phyloP scores from a whole-genome alignment of 2,888 invertebrate species.

The Agriopis marginaria region DNA sequence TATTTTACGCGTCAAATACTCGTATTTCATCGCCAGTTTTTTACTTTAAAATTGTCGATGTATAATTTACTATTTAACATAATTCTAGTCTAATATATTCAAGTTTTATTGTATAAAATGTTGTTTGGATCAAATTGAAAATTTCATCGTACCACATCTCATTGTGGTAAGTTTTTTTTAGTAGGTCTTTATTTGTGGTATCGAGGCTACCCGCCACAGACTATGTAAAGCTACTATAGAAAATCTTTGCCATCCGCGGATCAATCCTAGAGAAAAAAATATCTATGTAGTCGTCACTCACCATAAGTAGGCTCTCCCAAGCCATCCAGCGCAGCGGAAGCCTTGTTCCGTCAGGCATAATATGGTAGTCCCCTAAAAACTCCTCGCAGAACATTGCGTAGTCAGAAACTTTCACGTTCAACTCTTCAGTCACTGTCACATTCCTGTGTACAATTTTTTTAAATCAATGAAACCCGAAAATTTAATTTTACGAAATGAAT shows the following conservation, averaged over 20 bases:
- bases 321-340: conserved; percentile 97
- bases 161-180: too few species aligned
- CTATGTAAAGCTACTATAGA: too few species aligned
- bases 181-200: background rate
- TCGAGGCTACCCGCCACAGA: too few species aligned
- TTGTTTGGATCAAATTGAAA: too few species aligned
- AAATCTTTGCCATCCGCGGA: too few species aligned
- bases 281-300: conserved; percentile 66
- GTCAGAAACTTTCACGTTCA: conserved; percentile 93
- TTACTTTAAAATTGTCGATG: too few species aligned
- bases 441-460: conserved; percentile 86
- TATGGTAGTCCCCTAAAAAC: conserved; percentile 93
- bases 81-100: too few species aligned
- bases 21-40: too few species aligned
- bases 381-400: conserved; percentile 94
- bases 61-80: too few species aligned
- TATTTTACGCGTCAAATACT: too few species aligned
- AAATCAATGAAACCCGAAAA: background rate
- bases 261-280: background rate
- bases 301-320: conserved; percentile 94
- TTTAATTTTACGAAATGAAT: background rate
- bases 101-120: too few species aligned
- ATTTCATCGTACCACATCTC: too few species aligned
- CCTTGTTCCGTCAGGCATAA: conserved; percentile 92
- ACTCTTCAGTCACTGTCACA: conserved; percentile 93